phyloP scores from a whole-genome alignment of 2,888 invertebrate genomes.

The Tigriopus californicus region DNA sequence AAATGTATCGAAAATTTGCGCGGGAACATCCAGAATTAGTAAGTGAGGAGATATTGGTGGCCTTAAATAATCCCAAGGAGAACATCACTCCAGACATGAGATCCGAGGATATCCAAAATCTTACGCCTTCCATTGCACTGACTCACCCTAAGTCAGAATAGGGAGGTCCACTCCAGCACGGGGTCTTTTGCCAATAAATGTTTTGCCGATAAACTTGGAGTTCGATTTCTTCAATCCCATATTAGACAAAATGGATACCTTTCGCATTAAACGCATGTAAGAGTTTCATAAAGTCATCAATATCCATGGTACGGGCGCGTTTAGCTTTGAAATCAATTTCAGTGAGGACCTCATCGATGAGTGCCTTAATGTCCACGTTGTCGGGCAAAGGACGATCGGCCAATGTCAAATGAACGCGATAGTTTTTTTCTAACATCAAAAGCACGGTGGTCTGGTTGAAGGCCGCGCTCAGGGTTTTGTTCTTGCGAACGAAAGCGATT shows the following conservation, averaged over 20 bases:
- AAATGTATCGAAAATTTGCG: too few relatives aligned
- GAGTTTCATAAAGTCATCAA: slow-evolving; percentile 82
- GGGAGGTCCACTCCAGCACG: too few relatives aligned
- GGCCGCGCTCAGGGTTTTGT: slow-evolving; percentile 76
- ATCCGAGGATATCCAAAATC: too few relatives aligned
- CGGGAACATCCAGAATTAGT: too few relatives aligned
- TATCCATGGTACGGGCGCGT: slow-evolving; percentile 81
- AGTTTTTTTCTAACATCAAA: slow-evolving; percentile 74
- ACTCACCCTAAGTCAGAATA: too few relatives aligned
- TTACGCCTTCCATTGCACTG: too few relatives aligned
- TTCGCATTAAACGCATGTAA: slow-evolving; percentile 71
- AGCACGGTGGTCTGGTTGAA: slow-evolving; percentile 71
- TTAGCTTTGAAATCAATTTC: slow-evolving; percentile 47
- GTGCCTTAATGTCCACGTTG: slow-evolving; percentile 61
- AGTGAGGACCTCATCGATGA: slow-evolving; percentile 51
- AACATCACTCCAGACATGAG: too few relatives aligned
- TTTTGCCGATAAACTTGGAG: too few relatives aligned
- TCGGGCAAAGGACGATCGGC: slow-evolving; percentile 45
- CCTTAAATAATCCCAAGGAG: too few relatives aligned
- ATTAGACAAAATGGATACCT: slow-evolving; percentile 74
- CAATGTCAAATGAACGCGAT: slow-evolving; percentile 32
- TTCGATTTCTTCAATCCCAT: neutral
- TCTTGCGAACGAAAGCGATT: slow-evolving; percentile 85
- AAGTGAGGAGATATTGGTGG: too few relatives aligned
- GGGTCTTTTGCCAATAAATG: too few relatives aligned